phyloP scores from a whole-genome alignment of 2,113 vertebrate genomes.

The Tauraco erythrolophus region DNA sequence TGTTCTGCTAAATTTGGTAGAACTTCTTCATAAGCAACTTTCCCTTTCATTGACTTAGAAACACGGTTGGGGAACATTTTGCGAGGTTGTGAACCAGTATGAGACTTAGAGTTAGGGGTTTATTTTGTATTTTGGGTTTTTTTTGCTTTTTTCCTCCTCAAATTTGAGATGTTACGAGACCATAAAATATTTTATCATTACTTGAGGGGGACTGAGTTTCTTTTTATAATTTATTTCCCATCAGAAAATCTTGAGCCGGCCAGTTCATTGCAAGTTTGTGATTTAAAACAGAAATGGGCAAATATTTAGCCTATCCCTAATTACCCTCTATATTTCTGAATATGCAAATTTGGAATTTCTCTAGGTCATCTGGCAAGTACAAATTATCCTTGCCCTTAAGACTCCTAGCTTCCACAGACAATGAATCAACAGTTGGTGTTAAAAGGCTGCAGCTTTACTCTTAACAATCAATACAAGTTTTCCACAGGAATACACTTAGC shows the following conservation, averaged over 20 bases:
- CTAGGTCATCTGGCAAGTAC: constrained; percentile 62
- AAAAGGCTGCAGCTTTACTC: constrained; percentile 61
- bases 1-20: background rate
- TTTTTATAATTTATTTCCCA: constrained; percentile 8
- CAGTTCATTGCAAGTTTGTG: constrained; percentile 8
- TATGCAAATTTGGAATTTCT: constrained; percentile 69
- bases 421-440: constrained; percentile 65
- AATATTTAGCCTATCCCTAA: constrained; percentile 70
- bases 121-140: background rate
- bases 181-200: constrained; percentile 1
- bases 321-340: constrained; percentile 61
- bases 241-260: constrained; percentile 35
- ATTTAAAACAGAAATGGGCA: constrained; percentile 58
- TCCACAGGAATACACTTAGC: constrained; percentile 59
- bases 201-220: background rate
- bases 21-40: background rate
- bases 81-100: background rate
- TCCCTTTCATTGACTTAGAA: background rate
- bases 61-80: background rate
- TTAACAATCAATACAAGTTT: constrained; percentile 71
- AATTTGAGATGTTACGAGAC: background rate
- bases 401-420: constrained; percentile 35
- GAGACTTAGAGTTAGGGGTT: fast-evolving
- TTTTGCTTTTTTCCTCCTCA: background rate
- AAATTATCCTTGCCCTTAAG: constrained; percentile 70